phyloP scores from a whole-genome alignment of 2,113 vertebrate genomes.

The Amazona guildingii region DNA sequence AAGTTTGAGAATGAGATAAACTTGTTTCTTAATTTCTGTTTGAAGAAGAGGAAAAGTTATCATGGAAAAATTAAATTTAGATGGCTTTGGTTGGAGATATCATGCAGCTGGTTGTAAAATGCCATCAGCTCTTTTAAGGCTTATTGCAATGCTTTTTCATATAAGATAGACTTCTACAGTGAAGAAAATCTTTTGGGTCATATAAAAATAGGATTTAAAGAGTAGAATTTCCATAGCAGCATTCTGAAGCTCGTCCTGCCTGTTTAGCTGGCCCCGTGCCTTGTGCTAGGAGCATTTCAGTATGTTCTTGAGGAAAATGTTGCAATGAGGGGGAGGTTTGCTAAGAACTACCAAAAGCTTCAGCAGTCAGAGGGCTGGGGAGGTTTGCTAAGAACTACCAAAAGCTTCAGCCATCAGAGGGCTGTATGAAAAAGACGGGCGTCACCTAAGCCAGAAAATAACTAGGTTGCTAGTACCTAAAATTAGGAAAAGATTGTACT shows the following conservation, averaged over 20 bases:
- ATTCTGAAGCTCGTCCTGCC: constrained; percentile 33
- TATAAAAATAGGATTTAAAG: constrained; percentile 54
- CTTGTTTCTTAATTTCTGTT: background rate
- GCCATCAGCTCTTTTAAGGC: background rate
- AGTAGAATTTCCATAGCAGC: constrained; percentile 55
- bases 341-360: constrained; percentile 37
- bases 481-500: background rate
- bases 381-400: constrained; percentile 30
- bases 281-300: constrained; percentile 35
- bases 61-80: background rate
- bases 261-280: constrained; percentile 48
- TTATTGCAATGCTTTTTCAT: constrained; percentile 4
- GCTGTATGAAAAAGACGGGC: background rate
- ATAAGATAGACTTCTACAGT: background rate
- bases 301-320: constrained; percentile 55
- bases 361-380: constrained; percentile 17
- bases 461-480: background rate
- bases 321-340: constrained; percentile 43
- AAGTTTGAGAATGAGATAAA: background rate
- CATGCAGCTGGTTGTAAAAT: constrained; percentile 10
- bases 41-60: background rate
- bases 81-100: background rate
- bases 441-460: constrained; percentile 16
- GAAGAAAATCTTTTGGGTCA: constrained; percentile 39
- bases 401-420: constrained; percentile 17